A percentile compares a stretch with the other conserved stretches of the same genome.
Conservation (phyloP, 2,797 vertebrate species). For the Bovichtus diacanthus region DNA sequence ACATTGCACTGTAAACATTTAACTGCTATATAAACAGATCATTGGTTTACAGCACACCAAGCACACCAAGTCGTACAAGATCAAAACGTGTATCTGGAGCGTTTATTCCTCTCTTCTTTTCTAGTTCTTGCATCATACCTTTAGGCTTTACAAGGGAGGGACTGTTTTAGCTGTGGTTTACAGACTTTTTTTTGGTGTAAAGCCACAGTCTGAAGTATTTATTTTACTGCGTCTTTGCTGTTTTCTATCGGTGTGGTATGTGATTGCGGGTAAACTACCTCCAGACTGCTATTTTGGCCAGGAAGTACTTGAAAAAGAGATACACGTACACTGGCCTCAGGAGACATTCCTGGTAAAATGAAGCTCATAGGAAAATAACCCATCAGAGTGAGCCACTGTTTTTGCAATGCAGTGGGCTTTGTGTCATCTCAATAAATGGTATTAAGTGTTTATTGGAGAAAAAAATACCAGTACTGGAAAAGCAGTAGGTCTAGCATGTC, state of each 20-base stretch:
- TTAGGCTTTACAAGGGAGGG: not conserved
- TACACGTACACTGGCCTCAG: not conserved
- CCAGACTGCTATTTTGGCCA: not conserved
- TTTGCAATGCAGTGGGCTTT: not conserved
- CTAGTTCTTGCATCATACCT: not conserved
- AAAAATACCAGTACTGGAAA: not conserved
- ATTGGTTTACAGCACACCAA: not conserved
- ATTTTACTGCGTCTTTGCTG: not conserved
- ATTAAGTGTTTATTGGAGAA: not conserved
- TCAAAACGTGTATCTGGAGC: not conserved
- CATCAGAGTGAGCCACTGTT: not conserved
- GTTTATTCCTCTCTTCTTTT: not conserved
- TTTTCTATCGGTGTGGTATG: not conserved
- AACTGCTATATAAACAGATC: not conserved
- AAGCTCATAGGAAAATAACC: not conserved
- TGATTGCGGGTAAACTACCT: not conserved
- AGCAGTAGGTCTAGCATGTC: not conserved
- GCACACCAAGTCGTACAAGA: not conserved
- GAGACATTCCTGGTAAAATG: not conserved
- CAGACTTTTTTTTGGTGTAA: not conserved
- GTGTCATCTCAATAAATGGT: not conserved
- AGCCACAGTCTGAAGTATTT: not conserved
- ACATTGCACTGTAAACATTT: constrained; percentile 1
- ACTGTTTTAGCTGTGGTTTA: not conserved
- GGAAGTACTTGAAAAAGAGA: not conserved